Evolutionary conservation across 2,797 vertebrate species (phyloP).

Genomic region (Pantherophis vulpinus): DNA sequence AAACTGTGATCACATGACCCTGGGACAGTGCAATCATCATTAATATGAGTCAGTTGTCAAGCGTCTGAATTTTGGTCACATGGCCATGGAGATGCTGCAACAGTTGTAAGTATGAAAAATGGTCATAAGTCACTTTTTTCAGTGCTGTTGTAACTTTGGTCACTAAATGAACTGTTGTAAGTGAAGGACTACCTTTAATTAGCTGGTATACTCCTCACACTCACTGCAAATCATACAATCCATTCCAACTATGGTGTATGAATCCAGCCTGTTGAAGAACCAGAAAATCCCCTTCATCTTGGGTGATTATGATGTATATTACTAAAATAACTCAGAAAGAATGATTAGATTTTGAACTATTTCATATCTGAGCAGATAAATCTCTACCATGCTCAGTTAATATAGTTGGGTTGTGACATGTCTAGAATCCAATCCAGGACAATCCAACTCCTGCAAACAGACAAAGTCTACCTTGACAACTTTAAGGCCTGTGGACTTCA

Average conservation of each 20-base stretch:
- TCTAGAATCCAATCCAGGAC: neutral
- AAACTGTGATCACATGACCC: neutral
- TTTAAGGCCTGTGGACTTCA: neutral
- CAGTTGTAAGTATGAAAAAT: neutral
- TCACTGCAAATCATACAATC: neutral
- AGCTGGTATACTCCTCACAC: neutral
- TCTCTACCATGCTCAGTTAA: neutral
- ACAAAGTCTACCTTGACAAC: neutral
- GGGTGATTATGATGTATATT: neutral
- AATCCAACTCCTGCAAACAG: neutral
- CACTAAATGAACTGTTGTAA: neutral
- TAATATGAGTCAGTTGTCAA: neutral
- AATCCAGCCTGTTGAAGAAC: neutral
- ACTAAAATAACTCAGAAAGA: neutral
- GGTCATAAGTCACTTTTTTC: neutral
- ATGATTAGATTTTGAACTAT: neutral
- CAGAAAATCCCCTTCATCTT: neutral
- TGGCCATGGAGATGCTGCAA: neutral
- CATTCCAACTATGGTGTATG: neutral
- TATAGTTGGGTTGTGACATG: neutral
- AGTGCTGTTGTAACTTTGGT: neutral
- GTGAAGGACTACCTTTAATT: neutral
- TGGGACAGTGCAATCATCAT: neutral
- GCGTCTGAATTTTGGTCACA: neutral
- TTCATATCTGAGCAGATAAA: neutral